Percentiles rank a stretch among this genome's conserved stretches.
Conservation (phyloP, 2,797 vertebrate genomes). For the Tokudaia tokunoshimensis region DNA sequence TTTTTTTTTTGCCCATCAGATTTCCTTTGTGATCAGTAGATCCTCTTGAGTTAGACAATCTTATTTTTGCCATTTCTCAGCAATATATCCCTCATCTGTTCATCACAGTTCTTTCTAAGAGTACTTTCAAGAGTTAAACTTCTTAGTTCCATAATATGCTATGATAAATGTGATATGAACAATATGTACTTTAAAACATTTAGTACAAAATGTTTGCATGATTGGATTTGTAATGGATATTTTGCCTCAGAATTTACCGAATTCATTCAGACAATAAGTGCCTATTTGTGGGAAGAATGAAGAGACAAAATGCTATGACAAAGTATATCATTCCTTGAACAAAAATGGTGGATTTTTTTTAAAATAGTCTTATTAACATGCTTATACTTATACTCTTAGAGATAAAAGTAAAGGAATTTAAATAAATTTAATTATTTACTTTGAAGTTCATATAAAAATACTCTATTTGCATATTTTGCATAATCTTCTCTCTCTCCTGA, state of each 20-base stretch:
- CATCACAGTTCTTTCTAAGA: not conserved
- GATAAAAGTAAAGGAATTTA: not conserved
- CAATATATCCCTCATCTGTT: not conserved
- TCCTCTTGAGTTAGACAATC: not conserved
- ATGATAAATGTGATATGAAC: not conserved
- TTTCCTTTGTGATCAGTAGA: not conserved
- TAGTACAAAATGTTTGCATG: slow-evolving; percentile 63
- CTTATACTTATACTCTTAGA: not conserved
- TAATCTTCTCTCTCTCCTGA: not conserved
- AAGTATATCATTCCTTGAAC: slow-evolving; percentile 35
- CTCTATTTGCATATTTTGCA: not conserved
- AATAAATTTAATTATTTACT: not conserved
- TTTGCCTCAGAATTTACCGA: slow-evolving; percentile 78
- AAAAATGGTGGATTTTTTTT: slow-evolving; percentile 70
- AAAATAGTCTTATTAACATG: not conserved
- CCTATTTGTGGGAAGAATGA: slow-evolving; percentile 70
- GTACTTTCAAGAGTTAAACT: not conserved
- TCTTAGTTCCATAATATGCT: not conserved
- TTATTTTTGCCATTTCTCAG: not conserved
- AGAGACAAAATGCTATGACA: slow-evolving; percentile 46
- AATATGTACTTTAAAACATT: slow-evolving; percentile 8
- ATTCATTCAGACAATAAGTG: slow-evolving; percentile 75
- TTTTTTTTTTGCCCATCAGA: not conserved
- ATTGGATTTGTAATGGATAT: slow-evolving; percentile 60
- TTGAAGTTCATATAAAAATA: not conserved